Base-by-base conservation (phyloP, 2,797 vertebrate genomes). In the Triplophysa bombifrons region DNA sequence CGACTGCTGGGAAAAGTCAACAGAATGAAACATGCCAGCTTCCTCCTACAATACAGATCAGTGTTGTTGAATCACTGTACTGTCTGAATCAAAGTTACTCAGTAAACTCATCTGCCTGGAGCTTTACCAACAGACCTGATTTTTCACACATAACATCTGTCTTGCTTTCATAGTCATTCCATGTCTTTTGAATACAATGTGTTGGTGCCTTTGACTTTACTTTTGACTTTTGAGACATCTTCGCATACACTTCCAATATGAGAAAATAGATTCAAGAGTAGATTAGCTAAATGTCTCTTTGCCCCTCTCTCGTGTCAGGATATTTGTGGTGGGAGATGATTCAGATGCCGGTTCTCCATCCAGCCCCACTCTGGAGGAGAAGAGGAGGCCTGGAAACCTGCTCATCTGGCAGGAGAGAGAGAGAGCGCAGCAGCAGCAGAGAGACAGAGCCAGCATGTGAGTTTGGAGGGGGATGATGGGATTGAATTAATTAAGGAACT, bases 341-440 rank as follows among this genome's bases (percentile, higher is more conserved):
- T 76, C 60, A 22, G 78, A 81, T 11, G 60, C 86, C 0, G 74
- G 73, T 22, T 56, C 73, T 60, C 87, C 85, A 7, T 87, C 92
- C 81, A 91, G 91, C 81, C 87, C 92, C 78, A 81, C 87, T 10
- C 73, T 91, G 17, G 96, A 96, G 86, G 96, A 96, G 85, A 88
- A 92, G 44, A 85, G 89, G 38, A 90, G 91, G 34, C 96, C 96
- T 0, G 94, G 95, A 7, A 93, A 91, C 4, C 82, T 97, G 84
- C 92, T 93, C 63, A 87, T 97, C 85, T 97, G 96, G 96, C 95
- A 95, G 90, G 96, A 97, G 84, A 89, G 96, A 3, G 96, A 97
- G 85, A 90, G 94, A 83, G 58, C 92, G 3, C 85, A 93, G 2
- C 85, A 93, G 85, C 92, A 92, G 83, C 88, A 92, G 76, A 91